Conservation (phyloP, 1,140 invertebrate genomes). For the Caenorhabditis inopinata region DNA sequence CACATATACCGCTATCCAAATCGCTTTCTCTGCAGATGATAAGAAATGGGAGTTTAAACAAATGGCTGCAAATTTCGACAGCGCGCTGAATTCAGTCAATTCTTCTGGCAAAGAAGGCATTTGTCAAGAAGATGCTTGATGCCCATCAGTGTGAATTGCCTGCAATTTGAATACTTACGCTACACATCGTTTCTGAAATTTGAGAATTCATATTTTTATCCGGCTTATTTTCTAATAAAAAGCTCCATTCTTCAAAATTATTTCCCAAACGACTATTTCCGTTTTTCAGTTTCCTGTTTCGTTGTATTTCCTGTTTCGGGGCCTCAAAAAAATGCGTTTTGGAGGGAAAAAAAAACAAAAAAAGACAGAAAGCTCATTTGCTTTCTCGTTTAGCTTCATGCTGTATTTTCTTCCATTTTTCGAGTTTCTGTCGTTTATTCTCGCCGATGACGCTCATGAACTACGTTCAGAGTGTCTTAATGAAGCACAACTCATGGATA, state of each 20-base stretch:
- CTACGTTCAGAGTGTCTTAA: slow-evolving; percentile 10
- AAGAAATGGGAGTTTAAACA: too few relatives aligned
- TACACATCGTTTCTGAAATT: background rate
- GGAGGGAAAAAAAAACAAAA: background rate
- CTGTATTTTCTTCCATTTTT: background rate
- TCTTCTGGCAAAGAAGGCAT: too few relatives aligned
- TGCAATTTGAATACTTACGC: too few relatives aligned
- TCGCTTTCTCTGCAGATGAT: too few relatives aligned
- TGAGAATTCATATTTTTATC: background rate
- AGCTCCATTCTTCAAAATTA: background rate
- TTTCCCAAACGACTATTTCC: slow-evolving; percentile 1
- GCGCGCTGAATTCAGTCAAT: too few relatives aligned
- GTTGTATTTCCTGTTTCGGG: too few relatives aligned
- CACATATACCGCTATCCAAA: too few relatives aligned
- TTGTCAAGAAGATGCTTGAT: too few relatives aligned
- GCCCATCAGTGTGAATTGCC: too few relatives aligned
- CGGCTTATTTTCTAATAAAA: background rate
- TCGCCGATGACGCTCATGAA: background rate
- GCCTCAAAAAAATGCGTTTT: too few relatives aligned
- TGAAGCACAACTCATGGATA: slow-evolving; percentile 3
- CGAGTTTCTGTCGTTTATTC: background rate
- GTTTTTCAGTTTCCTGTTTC: slow-evolving; percentile 7
- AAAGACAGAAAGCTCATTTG: slow-evolving; percentile 2
- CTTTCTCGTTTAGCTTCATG: background rate
- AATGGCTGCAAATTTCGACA: too few relatives aligned